These are phyloP conservation scores for Pitangus sulphuratus DNA, from an alignment of 2,797 vertebrate species.

Conservation along the genomic window DNA sequence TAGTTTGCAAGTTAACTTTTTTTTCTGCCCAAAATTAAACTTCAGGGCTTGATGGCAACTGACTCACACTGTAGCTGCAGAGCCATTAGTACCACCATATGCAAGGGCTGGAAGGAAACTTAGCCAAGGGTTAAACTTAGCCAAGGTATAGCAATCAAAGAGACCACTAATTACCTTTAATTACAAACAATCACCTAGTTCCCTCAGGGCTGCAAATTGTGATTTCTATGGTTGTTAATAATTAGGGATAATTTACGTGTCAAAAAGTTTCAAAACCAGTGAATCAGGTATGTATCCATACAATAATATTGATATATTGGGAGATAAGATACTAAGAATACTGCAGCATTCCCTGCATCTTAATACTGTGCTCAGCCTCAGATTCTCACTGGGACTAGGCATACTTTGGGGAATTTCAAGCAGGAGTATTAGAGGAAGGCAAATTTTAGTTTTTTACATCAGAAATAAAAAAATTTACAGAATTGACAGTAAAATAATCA, in stretches of 20 bases:
- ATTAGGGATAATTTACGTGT: neutral
- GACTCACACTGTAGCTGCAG: accelerated
- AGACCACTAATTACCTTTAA: neutral
- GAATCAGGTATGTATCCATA: neutral
- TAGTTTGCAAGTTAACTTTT: neutral
- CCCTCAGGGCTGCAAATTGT: neutral
- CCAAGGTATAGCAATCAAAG: neutral
- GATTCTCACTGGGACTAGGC: neutral
- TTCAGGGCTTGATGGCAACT: neutral
- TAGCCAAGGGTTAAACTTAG: neutral
- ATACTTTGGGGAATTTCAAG: neutral
- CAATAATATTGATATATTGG: accelerated
- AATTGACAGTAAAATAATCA: neutral
- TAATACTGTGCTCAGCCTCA: neutral
- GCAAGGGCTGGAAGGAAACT: neutral
- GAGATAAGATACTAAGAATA: neutral
- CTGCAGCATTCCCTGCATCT: neutral
- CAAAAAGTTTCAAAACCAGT: neutral
- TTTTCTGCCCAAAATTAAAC: neutral
- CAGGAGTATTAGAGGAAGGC: neutral
- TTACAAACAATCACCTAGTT: neutral
- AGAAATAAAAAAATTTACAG: neutral
- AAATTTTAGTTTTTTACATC: neutral
- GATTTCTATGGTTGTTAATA: neutral
- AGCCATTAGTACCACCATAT: neutral